Evolutionary conservation across 2,888 invertebrate genomes (phyloP), one percentile per base, ranked within the genome.

Genomic region (Panorpa germanica): DNA sequence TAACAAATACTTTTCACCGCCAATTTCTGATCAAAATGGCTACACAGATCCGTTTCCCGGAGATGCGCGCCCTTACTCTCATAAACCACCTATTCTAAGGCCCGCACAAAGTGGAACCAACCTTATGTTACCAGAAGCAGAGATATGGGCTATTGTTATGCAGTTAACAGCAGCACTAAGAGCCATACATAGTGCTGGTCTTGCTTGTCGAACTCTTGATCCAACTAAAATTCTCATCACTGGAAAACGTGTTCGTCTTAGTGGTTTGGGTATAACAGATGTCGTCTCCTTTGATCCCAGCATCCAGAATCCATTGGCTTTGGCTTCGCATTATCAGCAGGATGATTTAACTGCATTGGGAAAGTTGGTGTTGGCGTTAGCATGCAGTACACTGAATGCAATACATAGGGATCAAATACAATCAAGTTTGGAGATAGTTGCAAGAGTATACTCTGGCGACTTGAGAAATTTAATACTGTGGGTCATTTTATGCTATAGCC

Each of bases 121-220:
- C 40, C 57, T 63, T 32, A 55, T 85, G 49, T 62, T 95, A 37
- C 80, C 91, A 0, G 96, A 96, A 51, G 73, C 80, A 21, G 70
- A 83, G 30, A 71, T 98, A 39, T 98, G 96, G 96, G 82, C 82
- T 41, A 80, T 91, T 43, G 72, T 96, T 27, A 88, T 96, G 43
- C 93, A 98, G 55, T 62, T 98, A 38, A 90, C 90, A 17, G 85
- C 91, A 3, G 95, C 88, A 1, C 59, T 98, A 39, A 66, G 95
- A 33, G 75, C 81, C 34, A 81, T 96, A 40, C 96, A 98, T 57
- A 71, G 62, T 20, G 64, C 67, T 18, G 66, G 65, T 20, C 51
- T 68, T 2, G 66, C 67, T 18, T 67, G 65, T 45, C 73, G 91
- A 47, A 75, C 75, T 42, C 57, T 98, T 46, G 91, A 95, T 52